These are phyloP conservation scores for Cyrtodaria siliqua DNA, from an alignment of 2,888 invertebrate species.

Conservation along the genomic window DNA sequence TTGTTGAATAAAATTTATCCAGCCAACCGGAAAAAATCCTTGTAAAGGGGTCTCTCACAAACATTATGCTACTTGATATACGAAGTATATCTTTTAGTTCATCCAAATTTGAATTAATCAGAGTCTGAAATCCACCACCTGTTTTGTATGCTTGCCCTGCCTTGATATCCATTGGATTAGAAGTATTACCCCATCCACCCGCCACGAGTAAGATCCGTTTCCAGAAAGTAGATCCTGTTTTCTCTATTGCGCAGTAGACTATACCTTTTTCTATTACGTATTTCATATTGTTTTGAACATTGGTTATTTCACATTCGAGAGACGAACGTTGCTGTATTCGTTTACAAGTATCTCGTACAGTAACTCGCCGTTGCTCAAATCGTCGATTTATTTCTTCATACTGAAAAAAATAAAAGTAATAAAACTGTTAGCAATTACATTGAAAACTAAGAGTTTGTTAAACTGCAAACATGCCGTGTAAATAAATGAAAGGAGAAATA, in stretches of 20 bases:
- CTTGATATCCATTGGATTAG: conserved; percentile 24
- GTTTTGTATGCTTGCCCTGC: conserved; percentile 18
- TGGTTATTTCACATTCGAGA: neutral
- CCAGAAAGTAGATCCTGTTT: conserved; percentile 72
- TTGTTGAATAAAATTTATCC: conserved; percentile 67
- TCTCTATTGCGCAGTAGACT: conserved; percentile 68
- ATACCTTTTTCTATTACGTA: conserved; percentile 32
- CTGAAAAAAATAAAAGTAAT: neutral
- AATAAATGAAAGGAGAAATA: too few species aligned
- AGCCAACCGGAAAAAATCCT: conserved; percentile 68
- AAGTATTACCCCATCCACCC: conserved; percentile 34
- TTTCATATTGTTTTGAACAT: conserved; percentile 9
- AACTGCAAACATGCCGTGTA: too few species aligned
- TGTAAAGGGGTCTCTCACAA: conserved; percentile 65
- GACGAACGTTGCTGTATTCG: neutral
- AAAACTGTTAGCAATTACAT: too few species aligned
- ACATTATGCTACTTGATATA: conserved; percentile 33
- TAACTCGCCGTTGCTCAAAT: neutral
- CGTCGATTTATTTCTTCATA: neutral
- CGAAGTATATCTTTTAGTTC: conserved; percentile 7
- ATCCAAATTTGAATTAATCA: conserved; percentile 17
- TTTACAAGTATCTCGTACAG: neutral
- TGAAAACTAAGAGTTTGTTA: too few species aligned
- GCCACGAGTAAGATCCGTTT: conserved; percentile 60
- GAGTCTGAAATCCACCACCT: conserved; percentile 26